These are phyloP conservation scores for Perccottus glenii DNA, from an alignment of 2,113 vertebrate genomes.

Conservation along the genomic window DNA sequence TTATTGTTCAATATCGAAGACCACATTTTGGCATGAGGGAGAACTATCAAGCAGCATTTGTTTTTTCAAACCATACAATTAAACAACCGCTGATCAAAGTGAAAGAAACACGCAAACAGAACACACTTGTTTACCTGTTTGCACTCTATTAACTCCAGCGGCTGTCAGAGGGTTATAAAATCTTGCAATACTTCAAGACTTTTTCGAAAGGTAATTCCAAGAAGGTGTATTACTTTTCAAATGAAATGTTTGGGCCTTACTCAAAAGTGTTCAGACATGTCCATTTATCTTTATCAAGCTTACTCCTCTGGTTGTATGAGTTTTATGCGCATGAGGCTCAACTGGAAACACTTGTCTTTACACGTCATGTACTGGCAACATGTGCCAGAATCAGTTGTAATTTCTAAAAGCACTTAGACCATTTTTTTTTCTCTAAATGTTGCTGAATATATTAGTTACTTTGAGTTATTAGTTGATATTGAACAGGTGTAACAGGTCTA, in stretches of 20 bases:
- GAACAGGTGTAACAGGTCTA: too few relatives aligned
- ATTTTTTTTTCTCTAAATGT: neutral
- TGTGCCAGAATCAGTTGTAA: conserved; percentile 4
- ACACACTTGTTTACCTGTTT: conserved; percentile 12
- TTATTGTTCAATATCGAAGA: neutral
- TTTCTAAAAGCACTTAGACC: neutral
- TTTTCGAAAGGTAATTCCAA: too few relatives aligned
- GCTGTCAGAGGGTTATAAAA: conserved; percentile 19
- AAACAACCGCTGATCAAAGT: too few relatives aligned
- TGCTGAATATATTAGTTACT: neutral
- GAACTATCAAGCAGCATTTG: too few relatives aligned
- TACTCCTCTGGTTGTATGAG: neutral
- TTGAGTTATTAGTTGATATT: too few relatives aligned
- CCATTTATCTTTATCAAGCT: neutral
- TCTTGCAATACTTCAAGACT: neutral
- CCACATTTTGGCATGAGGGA: neutral
- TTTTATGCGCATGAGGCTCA: conserved; percentile 8
- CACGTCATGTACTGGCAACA: neutral
- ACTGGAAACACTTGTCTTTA: conserved; percentile 21
- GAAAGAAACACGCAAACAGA: too few relatives aligned
- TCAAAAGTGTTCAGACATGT: too few relatives aligned
- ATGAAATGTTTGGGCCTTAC: neutral
- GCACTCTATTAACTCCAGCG: conserved; percentile 11
- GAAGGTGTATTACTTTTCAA: neutral
- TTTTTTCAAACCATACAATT: too few relatives aligned